Base-by-base conservation (phyloP, 2,888 invertebrate genomes). In the Sacculina carcini region DNA sequence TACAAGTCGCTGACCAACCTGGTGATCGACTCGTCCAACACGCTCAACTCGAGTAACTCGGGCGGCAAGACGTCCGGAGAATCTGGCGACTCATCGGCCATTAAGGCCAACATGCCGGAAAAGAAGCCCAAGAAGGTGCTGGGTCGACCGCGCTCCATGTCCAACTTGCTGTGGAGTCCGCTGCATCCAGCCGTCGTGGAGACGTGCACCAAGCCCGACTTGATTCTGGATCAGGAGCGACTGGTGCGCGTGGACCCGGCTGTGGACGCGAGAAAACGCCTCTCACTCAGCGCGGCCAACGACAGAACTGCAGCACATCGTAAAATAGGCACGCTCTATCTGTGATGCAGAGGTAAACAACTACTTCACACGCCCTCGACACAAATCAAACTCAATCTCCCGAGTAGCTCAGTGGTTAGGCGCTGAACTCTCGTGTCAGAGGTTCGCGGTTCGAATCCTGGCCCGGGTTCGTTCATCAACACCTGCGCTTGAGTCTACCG, bases 21-120 rank as follows among this genome's bases (percentile, higher is more conserved):
- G 24, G 57, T 58, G 14, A 78, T 76, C 74, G 77, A 77, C 59
- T 67, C 78, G 36, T 14, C n/a, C n/a, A 79, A 79, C 62, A 85
- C 85, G n/a, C 69, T 86, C 57, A 83, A 85, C 62, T 86, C 85
- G 34, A 84, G 84, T 63, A 81, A 84, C 66, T 84, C 84, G 26
- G 85, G 84, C 32, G 84, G 84, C 1, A 72, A 82, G 51, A 82
- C 81, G 5, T 84, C 84, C 12, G 83, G 82, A 2, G 85, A 84
- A 65, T 84, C 84, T 5, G 58, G 56, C 7, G 77, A 75, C 0
- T 75, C 75, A 46, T 83, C 56, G 2, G 54, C 53, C 12, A 52
- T 54, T 42, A 52, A 50, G 50, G 47, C 50, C 39, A 51, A 83
- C 63, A 71, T 82, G 61, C 82, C 82, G 51, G 83, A 84, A 62